Percentiles rank a stretch among this genome's conserved stretches.
phyloP scores from a whole-genome alignment of 2,113 vertebrate genomes.

The Rhabdomys dilectus region DNA sequence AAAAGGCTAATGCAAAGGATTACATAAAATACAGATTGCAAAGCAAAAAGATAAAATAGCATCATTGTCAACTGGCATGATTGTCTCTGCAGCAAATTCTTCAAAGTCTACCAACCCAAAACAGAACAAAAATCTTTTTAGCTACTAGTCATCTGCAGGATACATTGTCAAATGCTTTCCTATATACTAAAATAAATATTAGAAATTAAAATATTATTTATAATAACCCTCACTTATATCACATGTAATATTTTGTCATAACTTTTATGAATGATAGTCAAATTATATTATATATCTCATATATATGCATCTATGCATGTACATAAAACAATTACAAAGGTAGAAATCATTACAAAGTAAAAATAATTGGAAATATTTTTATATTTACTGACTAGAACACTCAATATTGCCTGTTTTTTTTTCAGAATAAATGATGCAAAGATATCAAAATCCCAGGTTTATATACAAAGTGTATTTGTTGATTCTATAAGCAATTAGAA shows the following conservation, averaged over 20 bases:
- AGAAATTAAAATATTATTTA: not conserved
- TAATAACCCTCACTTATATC: not conserved
- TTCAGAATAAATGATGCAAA: not conserved
- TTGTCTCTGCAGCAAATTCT: not conserved
- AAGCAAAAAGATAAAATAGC: not conserved
- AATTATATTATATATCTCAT: not conserved
- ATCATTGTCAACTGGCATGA: not conserved
- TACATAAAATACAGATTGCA: too few species aligned
- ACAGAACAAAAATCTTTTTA: too few species aligned
- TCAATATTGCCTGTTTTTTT: not conserved
- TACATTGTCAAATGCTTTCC: not conserved
- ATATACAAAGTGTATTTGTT: not conserved
- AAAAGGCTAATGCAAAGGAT: not conserved
- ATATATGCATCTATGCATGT: not conserved
- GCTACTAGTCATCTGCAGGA: not conserved
- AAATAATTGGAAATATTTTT: not conserved
- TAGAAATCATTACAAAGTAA: not conserved
- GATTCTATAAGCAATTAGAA: not conserved
- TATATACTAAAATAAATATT: not conserved
- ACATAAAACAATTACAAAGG: not conserved
- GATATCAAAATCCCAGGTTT: not conserved
- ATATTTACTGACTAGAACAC: not conserved
- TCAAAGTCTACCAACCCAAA: not conserved
- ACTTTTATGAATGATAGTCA: not conserved
- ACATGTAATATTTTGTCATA: not conserved